phyloP scores from a whole-genome alignment of 2,113 vertebrate species.

The Xiphophorus couchianus region DNA sequence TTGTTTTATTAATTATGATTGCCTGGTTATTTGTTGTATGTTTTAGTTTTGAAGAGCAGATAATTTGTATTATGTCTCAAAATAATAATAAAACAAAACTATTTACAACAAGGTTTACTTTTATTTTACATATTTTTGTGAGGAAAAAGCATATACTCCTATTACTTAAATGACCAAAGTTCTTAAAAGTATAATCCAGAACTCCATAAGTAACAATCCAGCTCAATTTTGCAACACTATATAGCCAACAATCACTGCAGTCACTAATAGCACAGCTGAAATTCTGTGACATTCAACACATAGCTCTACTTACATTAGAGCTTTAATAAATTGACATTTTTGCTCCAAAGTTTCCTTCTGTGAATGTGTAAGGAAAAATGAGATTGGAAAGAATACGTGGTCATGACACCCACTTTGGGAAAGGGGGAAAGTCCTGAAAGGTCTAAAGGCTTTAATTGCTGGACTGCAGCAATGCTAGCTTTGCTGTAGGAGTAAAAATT shows the following conservation, averaged over 20 bases:
- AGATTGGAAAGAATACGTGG: slow-evolving; percentile 85
- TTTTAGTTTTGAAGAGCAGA: not conserved
- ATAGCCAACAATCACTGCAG: not conserved
- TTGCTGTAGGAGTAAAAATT: slow-evolving; percentile 81
- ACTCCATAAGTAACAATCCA: not conserved
- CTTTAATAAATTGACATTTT: not conserved
- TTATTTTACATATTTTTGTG: no score
- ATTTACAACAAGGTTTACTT: no score
- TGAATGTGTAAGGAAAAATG: slow-evolving; percentile 87
- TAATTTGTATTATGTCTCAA: no score
- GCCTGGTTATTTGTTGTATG: not conserved
- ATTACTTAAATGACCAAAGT: not conserved
- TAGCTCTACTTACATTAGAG: not conserved
- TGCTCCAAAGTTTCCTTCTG: slow-evolving; percentile 80
- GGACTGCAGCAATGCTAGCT: slow-evolving; percentile 31
- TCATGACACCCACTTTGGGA: slow-evolving; percentile 84
- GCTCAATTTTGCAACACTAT: not conserved
- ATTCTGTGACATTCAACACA: not conserved
- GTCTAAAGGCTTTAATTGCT: slow-evolving; percentile 57
- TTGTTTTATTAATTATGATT: not conserved
- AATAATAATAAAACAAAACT: no score
- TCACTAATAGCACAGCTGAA: not conserved
- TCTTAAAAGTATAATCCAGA: not conserved
- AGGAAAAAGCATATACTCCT: no score
- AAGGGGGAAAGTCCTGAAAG: slow-evolving; percentile 60